Evolutionary conservation across 2,797 vertebrate genomes (phyloP).

Genomic region (Potorous gilbertii): DNA sequence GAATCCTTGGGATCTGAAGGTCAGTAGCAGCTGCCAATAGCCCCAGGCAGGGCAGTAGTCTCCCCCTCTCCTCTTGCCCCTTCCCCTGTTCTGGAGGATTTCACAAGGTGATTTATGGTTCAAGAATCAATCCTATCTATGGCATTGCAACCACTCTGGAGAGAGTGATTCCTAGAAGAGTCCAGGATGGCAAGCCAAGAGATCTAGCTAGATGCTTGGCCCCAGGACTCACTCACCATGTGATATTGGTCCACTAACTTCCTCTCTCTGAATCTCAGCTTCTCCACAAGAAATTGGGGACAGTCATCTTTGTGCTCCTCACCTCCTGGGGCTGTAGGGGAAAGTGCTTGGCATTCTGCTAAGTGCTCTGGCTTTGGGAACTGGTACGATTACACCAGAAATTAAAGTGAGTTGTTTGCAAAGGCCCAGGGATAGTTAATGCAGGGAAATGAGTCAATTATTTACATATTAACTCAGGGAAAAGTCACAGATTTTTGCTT

Average conservation of each 20-base stretch:
- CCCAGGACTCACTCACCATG: rapidly evolving
- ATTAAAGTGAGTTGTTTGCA: not conserved
- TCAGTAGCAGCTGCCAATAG: not conserved
- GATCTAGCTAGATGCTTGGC: not conserved
- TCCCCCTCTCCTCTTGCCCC: no score
- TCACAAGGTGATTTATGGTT: not conserved
- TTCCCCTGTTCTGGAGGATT: not conserved
- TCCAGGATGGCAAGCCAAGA: not conserved
- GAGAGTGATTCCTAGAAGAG: not conserved
- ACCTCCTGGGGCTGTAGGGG: not conserved
- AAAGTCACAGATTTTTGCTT: constrained; percentile 56
- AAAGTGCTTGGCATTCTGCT: not conserved
- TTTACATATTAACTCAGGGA: constrained; percentile 54
- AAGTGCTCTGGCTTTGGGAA: not conserved
- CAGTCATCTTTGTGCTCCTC: not conserved
- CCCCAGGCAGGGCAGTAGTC: not conserved
- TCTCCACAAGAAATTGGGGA: not conserved
- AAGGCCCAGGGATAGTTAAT: constrained; percentile 46
- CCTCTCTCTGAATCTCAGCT: not conserved
- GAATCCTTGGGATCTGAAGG: not conserved
- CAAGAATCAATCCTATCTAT: not conserved
- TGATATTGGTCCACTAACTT: rapidly evolving
- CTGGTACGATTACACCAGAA: not conserved
- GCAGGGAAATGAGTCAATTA: constrained; percentile 59
- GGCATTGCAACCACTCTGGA: not conserved